Conservation (phyloP, 1,140 invertebrate species). For the Homarus americanus region DNA sequence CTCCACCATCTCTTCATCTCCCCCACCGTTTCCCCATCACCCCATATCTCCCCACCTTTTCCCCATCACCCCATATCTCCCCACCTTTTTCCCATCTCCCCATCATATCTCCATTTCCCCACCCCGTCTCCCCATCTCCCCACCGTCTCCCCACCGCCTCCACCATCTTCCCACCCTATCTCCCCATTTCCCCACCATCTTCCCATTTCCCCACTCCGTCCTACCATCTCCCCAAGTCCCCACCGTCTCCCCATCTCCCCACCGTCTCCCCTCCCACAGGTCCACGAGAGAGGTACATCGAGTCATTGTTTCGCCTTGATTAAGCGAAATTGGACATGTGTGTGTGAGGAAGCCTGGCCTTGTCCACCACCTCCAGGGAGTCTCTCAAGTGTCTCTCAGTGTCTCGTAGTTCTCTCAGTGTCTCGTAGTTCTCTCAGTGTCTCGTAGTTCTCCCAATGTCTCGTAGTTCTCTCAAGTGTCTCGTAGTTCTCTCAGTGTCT, state of each 20-base stretch:
- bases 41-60: too few relatives aligned
- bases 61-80: not conserved
- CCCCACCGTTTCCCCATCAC: too few relatives aligned
- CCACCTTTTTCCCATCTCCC: too few relatives aligned
- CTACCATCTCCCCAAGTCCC: not conserved
- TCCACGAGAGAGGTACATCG: not conserved
- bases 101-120: too few relatives aligned
- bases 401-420: not conserved
- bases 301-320: not conserved
- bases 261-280: not conserved
- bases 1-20: too few relatives aligned
- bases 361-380: not conserved
- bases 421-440: too few relatives aligned
- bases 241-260: not conserved
- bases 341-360: not conserved
- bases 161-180: not conserved
- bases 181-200: not conserved
- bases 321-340: conserved; percentile 18
- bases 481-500: too few relatives aligned
- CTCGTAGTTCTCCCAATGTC: too few relatives aligned
- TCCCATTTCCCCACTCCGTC: not conserved
- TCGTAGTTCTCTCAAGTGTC: too few relatives aligned
- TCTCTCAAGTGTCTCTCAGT: not conserved
- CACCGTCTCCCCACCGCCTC: not conserved
- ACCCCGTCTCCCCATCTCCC: not conserved